These are phyloP conservation scores for Oeneis ivallda DNA, from an alignment of 2,888 invertebrate species.

Conservation along the genomic window DNA sequence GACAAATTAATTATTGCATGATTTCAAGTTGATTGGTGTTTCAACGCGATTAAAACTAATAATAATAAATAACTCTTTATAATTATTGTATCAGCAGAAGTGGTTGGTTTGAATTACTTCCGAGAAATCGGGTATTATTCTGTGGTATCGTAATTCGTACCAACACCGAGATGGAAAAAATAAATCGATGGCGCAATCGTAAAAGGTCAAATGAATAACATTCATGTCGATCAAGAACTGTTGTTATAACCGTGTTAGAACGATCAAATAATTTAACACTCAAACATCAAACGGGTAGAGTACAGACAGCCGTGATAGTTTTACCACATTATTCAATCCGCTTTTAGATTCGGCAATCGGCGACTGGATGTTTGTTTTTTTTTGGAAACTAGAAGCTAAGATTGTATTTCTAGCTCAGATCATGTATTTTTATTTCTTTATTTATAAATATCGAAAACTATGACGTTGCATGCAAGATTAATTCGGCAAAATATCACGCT, in stretches of 20 bases:
- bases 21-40: too few species aligned
- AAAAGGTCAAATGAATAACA: slow-evolving; percentile 17
- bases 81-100: not conserved
- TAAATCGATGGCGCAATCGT: slow-evolving; percentile 8
- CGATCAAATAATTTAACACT: slow-evolving; percentile 4
- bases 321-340: not conserved
- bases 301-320: not conserved
- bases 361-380: not conserved
- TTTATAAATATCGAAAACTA: too few species aligned
- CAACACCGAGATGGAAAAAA: not conserved
- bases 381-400: not conserved
- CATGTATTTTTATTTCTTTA: not conserved
- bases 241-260: slow-evolving; percentile 19
- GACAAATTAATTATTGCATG: too few species aligned
- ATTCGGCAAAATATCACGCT: too few species aligned
- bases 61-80: too few species aligned
- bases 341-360: not conserved
- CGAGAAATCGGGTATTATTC: not conserved
- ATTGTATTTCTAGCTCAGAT: not conserved
- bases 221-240: slow-evolving; percentile 9
- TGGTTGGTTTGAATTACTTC: not conserved
- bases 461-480: too few species aligned
- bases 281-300: slow-evolving; percentile 4
- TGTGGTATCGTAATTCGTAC: not conserved
- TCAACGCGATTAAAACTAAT: not conserved